A percentile compares a stretch with the other conserved stretches of the same genome.
These are phyloP conservation scores for Vanacampus margaritifer DNA, from an alignment of 2,113 vertebrate genomes.

Conservation along the genomic window DNA sequence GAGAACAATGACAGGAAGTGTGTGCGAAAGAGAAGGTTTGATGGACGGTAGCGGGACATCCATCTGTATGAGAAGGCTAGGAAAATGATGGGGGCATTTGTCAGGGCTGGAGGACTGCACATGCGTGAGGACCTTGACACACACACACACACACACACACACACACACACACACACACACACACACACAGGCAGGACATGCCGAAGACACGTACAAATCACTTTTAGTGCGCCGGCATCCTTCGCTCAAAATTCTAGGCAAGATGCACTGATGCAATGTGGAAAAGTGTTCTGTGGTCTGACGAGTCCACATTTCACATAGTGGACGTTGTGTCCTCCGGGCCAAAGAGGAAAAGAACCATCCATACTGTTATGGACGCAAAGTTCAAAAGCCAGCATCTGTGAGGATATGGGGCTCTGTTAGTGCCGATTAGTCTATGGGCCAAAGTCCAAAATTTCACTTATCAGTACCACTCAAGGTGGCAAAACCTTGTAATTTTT, in stretches of 20 bases:
- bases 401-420: no score
- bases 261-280: background rate
- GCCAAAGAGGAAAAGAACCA: no score
- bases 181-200: slow-evolving; percentile 3
- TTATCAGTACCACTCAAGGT: no score
- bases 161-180: slow-evolving; percentile 12
- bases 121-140: slow-evolving; percentile 60
- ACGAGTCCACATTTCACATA: no score
- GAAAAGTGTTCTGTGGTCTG: no score
- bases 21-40: slow-evolving; percentile 61
- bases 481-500: no score
- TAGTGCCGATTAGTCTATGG: no score
- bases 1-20: slow-evolving; percentile 68
- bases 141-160: slow-evolving; percentile 56
- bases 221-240: slow-evolving; percentile 38
- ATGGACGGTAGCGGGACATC: slow-evolving; percentile 60
- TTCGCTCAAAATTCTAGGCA: slow-evolving; percentile 21
- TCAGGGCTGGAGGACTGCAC: slow-evolving; percentile 39
- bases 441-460: no score
- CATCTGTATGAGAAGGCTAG: slow-evolving; percentile 61
- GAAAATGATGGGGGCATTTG: slow-evolving; percentile 51
- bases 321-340: no score
- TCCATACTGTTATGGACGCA: no score
- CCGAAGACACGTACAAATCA: slow-evolving; percentile 43
- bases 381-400: no score